Conservation (phyloP, 2,797 vertebrate genomes). For the Cyprinodon diabolis region DNA sequence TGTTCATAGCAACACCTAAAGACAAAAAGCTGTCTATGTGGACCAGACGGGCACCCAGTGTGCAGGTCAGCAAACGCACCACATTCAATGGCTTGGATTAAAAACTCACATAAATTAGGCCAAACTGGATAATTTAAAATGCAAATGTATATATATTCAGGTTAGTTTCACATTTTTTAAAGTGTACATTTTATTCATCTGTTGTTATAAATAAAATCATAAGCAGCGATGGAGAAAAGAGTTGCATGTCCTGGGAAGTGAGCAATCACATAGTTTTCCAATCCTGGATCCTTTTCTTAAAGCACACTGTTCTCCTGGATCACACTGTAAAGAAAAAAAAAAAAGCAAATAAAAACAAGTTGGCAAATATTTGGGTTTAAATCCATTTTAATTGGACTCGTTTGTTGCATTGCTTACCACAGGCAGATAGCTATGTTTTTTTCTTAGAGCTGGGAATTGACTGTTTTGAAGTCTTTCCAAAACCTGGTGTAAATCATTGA, state of each 20-base stretch:
- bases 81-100: constrained; percentile 35
- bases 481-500: constrained; percentile 69
- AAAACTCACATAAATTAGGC: not conserved
- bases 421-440: constrained; percentile 68
- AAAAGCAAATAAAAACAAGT: not conserved
- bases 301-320: constrained; percentile 76
- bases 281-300: constrained; percentile 80
- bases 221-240: constrained; percentile 82
- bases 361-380: not conserved
- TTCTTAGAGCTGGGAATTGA: constrained; percentile 56
- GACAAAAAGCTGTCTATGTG: constrained; percentile 89
- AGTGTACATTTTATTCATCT: not conserved
- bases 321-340: constrained; percentile 67
- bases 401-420: constrained; percentile 47
- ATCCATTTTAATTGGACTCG: not conserved
- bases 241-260: constrained; percentile 77
- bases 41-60: constrained; percentile 87
- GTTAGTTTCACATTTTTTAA: not conserved
- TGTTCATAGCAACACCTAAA: constrained; percentile 93
- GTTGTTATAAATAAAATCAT: constrained; percentile 48
- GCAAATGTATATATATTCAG: not conserved
- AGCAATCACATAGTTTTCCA: constrained; percentile 83
- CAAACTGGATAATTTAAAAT: not conserved
- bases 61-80: constrained; percentile 82
- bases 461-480: constrained; percentile 72